Base-by-base conservation (phyloP, 2,113 vertebrate genomes). In the Otis tarda region DNA sequence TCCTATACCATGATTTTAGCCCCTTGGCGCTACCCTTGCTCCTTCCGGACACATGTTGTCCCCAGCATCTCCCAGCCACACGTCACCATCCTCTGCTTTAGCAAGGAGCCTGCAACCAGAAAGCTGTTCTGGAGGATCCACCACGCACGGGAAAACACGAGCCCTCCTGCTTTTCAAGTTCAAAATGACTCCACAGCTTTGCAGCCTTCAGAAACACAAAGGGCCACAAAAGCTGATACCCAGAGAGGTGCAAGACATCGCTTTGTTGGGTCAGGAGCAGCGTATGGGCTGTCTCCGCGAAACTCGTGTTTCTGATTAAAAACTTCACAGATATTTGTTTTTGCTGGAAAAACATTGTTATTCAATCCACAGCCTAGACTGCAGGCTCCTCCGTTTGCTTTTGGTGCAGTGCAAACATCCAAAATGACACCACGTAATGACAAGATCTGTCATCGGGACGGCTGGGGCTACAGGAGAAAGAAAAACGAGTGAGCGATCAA, bases 401-500 rank as follows among this genome's bases (percentile, higher is more conserved):
- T 94, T 92, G 92, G 94, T 97, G 94, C 93, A 93, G 89, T 82
- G 92, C 94, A 97, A 97, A 96, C 94, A 94, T 97, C 94, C 90
- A 83, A 93, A 96, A 95, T 57, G 85, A 96, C 95, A 95, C 91
- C 18, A 1, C 90, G 79, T 91, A 96, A 97, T 94, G 94, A 96
- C 94, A 96, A 96, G 87, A 95, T 89, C 92, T 96, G 95, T 97
- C 95, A 95, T 94, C 74, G 0, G 90, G 80, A 91, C 8, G 47
- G 82, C 88, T 95, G 73, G 50, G 92, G 87, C 91, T 87, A 84
- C 80, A 95, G 88, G 30, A 93, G 85, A 87, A 85, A 95, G 74
- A 92, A 95, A 83, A 95, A 94, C 3, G 55, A 96, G 80, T 75
- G 81, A 95, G 43, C 1, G 0, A 94, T 41, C 90, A 35, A 45